A percentile compares a stretch with the other conserved stretches of the same genome.
Conservation (phyloP, 2,888 invertebrate genomes). For the Xestia c-nigrum region DNA sequence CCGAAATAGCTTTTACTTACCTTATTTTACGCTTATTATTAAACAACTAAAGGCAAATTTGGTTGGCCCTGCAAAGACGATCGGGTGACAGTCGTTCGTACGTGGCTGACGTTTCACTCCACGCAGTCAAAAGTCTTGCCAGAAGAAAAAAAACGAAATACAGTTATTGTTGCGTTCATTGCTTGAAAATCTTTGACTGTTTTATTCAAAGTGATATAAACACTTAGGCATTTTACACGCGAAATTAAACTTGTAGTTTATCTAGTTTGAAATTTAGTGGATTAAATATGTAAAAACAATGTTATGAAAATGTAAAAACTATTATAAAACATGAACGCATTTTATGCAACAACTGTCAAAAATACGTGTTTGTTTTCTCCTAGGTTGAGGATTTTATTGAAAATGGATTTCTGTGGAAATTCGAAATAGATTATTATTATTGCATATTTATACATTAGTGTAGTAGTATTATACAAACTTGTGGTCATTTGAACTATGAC, state of each 20-base stretch:
- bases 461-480: slow-evolving; percentile 57
- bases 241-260: background rate
- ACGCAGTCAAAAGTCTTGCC: slow-evolving; percentile 86
- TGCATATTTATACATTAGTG: slow-evolving; percentile 50
- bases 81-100: slow-evolving; percentile 80
- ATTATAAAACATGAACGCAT: slow-evolving; percentile 42
- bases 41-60: slow-evolving; percentile 63
- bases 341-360: slow-evolving; percentile 66
- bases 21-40: slow-evolving; percentile 68
- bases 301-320: background rate
- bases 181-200: background rate
- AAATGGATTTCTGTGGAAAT: slow-evolving; percentile 72
- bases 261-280: background rate
- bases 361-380: slow-evolving; percentile 79
- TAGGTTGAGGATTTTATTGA: slow-evolving; percentile 61
- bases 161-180: slow-evolving; percentile 37
- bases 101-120: slow-evolving; percentile 91
- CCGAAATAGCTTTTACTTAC: slow-evolving; percentile 62
- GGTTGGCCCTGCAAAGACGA: slow-evolving; percentile 59
- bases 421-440: slow-evolving; percentile 53
- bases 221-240: too few relatives aligned
- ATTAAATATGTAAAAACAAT: background rate
- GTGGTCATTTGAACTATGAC: slow-evolving; percentile 85
- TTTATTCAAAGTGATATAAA: background rate
- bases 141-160: slow-evolving; percentile 55